Evolutionary conservation across 2,113 vertebrate species (phyloP), one percentile per base, ranked within the genome.

Genomic region (Strigops habroptila): DNA sequence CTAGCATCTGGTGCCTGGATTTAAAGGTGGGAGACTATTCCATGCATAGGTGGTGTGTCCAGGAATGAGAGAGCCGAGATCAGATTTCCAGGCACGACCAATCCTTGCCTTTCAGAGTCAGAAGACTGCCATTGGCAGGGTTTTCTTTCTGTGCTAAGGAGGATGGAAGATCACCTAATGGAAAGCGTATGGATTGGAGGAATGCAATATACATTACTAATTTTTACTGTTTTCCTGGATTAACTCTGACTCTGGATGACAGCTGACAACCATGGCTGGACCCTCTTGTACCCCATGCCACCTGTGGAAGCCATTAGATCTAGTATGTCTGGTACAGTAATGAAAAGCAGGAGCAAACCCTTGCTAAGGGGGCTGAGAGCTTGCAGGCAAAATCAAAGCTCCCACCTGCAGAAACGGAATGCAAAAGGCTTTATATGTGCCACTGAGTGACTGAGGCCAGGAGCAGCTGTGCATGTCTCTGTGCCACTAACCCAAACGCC

Each of bases 191-290:
- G 98, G 92, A 95, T 48, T 31, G 67, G 85, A 95, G 94, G 97
- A 96, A 97, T 94, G 93, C 82, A 94, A 96, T 94, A 96, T 74
- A 97, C 90, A 95, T 97, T 91, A 93, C 73, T 95, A 73, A 91
- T 87, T 98, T 96, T 98, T 92, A 97, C 93, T 97, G 92, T 69
- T 84, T 95, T 96, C 83, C 88, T 96, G 96, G 94, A 96, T 97
- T 97, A 98, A 96, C 93, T 96, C 89, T 80, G 96, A 97, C 96
- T 89, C 96, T 96, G 95, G 95, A 93, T 95, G 97, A 97, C 74
- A 91, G 96, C 95, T 96, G 94, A 93, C 92, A 92, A 96, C 86
- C 2, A 4, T 8, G 48, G 90, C 83, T 0, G 18, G 82, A 90
- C 91, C 79, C 73, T 90, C 85, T 64, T 37, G 73, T 27, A 70